Base-by-base conservation (phyloP, 2,888 invertebrate species). In the Lasioglossum oenotherae region DNA sequence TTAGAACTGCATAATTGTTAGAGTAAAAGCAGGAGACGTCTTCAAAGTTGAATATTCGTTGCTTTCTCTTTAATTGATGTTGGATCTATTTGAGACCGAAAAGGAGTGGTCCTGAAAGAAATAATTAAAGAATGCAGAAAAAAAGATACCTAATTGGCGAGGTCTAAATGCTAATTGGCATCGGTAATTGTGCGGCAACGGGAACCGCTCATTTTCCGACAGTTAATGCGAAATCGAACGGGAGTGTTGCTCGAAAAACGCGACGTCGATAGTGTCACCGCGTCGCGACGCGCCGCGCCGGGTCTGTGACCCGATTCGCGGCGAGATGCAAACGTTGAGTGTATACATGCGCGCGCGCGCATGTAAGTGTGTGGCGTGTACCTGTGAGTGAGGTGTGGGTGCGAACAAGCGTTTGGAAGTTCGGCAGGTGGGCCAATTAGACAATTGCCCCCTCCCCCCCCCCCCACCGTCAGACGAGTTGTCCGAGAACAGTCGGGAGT, bases 341-440 rank as follows among this genome's bases (percentile, higher is more conserved):
- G 60, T 64, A 31, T 16, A 16, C 27, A 31, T 14, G 14, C 1
- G 4, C 46, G 16, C 46, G 16, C 46, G 46, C 23, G 53, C 5
- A 0, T 23, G 49, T 49, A 2, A 6, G 49, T 23, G 49, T 19
- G 2, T 19, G 2, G 23, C 5, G 23, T 23, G 53, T 53, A 2
- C 0, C 19, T 14, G 14, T 31, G 2, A 2, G 60, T 2, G 60
- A 64, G 60, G 27, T 64, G 60, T 64, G 60, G 16, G 60, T 27
- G 27, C 60, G 60, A 64, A 64, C 60, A 64, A 64, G 60, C 60
- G 60, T 64, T 64, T 27, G 60, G 31, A 31, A 64, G 60, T 64
- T 64, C 60, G 60, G 60, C 60, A 64, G 60, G 60, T 64, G 60
- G 60, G 60, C 60, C 60, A 64, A 64, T 64, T 64, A 64, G 60